Percentiles rank a stretch among this genome's conserved stretches.
These are phyloP conservation scores for Pegea sp. DNA, from an alignment of 23 tunicate species.

Conservation along the genomic window DNA sequence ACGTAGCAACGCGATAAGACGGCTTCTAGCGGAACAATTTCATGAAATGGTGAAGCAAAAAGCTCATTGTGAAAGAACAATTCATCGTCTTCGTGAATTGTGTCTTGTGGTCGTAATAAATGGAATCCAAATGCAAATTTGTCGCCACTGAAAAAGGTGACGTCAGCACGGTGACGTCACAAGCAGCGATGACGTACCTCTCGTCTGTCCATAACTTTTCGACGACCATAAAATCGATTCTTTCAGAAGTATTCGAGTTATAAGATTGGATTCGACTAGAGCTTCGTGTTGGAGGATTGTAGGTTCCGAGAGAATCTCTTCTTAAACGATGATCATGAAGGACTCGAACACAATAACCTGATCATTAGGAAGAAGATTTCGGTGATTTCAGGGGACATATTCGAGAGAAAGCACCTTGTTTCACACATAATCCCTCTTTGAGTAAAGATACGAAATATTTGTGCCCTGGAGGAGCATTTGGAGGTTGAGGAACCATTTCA, in stretches of 20 bases:
- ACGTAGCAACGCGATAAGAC: conserved; percentile 45
- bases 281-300: conserved; percentile 20
- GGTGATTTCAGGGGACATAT: no score
- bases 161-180: background rate
- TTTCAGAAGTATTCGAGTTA: conserved; percentile 20
- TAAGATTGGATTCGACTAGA: conserved; percentile 48
- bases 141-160: conserved; percentile 43
- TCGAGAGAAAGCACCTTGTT: conserved; percentile 53
- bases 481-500: conserved; percentile 62
- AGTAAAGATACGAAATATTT: conserved; percentile 47
- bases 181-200: conserved; percentile 17
- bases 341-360: conserved; percentile 62
- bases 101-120: conserved; percentile 65
- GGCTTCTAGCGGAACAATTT: conserved; percentile 80
- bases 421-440: conserved; percentile 36
- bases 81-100: conserved; percentile 31
- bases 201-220: conserved; percentile 90
- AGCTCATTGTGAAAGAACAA: conserved; percentile 68
- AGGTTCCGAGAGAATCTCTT: conserved; percentile 28
- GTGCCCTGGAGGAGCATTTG: conserved; percentile 87
- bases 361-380: no score
- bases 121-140: conserved; percentile 75
- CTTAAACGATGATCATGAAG: conserved; percentile 64
- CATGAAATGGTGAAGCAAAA: conserved; percentile 54
- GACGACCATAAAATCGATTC: conserved; percentile 46